A percentile compares a stretch with the other conserved stretches of the same genome.
Evolutionary conservation across 2,113 vertebrate genomes (phyloP).

Genomic region (Notothenia rossii): DNA sequence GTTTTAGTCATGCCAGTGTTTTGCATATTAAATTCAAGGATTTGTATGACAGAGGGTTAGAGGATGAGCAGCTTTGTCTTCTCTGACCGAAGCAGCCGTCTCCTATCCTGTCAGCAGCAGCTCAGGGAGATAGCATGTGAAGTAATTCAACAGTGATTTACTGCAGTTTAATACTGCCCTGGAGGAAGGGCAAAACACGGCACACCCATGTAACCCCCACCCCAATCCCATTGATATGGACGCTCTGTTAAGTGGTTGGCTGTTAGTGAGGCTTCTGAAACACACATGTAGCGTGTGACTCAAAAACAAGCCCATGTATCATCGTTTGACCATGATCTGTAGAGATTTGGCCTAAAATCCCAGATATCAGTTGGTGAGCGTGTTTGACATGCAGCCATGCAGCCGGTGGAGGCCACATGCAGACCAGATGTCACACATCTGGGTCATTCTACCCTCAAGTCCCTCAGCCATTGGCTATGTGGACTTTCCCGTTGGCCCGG

Average conservation of each 20-base stretch:
- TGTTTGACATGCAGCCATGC: constrained; percentile 62
- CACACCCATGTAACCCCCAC: constrained; percentile 32
- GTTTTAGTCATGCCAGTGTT: constrained; percentile 17
- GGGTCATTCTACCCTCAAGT: constrained; percentile 36
- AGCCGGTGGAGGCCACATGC: constrained; percentile 65
- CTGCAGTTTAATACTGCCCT: constrained; percentile 17
- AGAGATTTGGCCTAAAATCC: constrained; percentile 23
- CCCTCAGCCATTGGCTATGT: constrained; percentile 52
- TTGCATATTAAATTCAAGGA: constrained; percentile 21
- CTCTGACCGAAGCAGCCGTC: constrained; percentile 36
- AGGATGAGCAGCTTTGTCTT: constrained; percentile 2
- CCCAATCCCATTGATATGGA: constrained; percentile 15
- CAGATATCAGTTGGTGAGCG: constrained; percentile 46
- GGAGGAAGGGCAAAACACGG: constrained; percentile 16
- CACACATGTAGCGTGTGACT: constrained; percentile 23
- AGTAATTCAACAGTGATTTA: constrained; percentile 33
- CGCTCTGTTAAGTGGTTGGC: constrained; percentile 29
- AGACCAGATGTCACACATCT: constrained; percentile 75
- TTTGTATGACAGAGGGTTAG: constrained; percentile 7
- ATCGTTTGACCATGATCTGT: constrained; percentile 20
- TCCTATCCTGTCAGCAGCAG: constrained; percentile 7
- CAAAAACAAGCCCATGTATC: constrained; percentile 59
- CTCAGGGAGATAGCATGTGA: constrained; percentile 28
- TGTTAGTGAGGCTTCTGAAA: constrained; percentile 21
- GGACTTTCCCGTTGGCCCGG: constrained; percentile 75